These are phyloP conservation scores for Halichoeres trimaculatus DNA, from an alignment of 2,113 vertebrate genomes.

Conservation along the genomic window DNA sequence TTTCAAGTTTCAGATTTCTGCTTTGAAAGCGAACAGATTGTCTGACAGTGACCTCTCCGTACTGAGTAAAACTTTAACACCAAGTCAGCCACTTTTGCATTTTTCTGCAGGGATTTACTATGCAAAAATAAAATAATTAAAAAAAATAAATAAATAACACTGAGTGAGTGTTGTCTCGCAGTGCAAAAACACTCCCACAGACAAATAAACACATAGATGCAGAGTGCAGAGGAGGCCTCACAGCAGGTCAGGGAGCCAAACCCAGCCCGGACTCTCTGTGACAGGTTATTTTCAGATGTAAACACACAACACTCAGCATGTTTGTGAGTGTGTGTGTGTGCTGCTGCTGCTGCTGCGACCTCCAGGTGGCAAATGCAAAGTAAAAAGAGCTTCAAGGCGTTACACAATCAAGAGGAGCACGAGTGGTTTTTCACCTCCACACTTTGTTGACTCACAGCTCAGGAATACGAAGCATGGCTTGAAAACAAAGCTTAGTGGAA, in stretches of 20 bases:
- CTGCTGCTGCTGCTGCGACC: background rate
- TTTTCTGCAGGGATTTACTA: background rate
- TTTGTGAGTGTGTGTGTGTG: background rate
- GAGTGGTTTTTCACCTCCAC: background rate
- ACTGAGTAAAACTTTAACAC: background rate
- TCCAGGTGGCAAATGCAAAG: background rate
- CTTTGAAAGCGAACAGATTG: conserved; percentile 23
- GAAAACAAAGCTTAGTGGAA: conserved; percentile 2
- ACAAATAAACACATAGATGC: conserved; percentile 38
- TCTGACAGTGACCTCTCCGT: conserved; percentile 27
- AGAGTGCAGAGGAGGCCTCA: conserved; percentile 1
- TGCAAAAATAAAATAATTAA: background rate
- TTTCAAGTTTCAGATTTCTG: conserved; percentile 12
- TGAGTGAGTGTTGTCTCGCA: conserved; percentile 6
- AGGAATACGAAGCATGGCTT: conserved; percentile 39
- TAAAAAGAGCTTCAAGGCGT: conserved; percentile 28
- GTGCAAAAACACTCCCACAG: conserved; percentile 5
- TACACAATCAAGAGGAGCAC: conserved; percentile 25
- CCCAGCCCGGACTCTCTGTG: background rate
- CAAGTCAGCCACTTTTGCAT: background rate
- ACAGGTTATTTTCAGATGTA: conserved; percentile 42
- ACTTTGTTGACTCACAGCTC: conserved; percentile 48
- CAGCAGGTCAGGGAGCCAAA: conserved; percentile 16
- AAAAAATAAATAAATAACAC: too few relatives aligned
- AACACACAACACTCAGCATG: conserved; percentile 14